Conservation (phyloP, 2,888 invertebrate species). For the Acrobasis consociella region DNA sequence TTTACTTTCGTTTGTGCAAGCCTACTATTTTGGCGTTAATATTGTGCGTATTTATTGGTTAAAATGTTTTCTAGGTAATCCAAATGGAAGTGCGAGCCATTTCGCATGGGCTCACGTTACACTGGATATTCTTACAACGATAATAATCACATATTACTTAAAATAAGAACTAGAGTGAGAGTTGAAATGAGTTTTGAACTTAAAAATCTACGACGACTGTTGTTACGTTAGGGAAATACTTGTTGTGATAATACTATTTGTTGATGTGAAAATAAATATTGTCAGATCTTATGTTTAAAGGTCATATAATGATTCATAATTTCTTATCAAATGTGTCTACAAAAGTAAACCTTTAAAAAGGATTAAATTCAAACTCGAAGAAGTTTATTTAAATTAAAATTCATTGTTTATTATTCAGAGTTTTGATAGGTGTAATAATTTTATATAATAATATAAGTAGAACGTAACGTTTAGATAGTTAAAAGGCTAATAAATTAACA, state of each 20-base stretch:
- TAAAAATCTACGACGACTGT: conserved; percentile 72
- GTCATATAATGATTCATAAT: conserved; percentile 52
- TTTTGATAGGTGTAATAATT: conserved; percentile 12
- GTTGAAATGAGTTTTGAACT: conserved; percentile 42
- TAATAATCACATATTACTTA: conserved; percentile 51
- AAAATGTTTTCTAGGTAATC: conserved; percentile 80
- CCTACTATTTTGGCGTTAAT: conserved; percentile 34
- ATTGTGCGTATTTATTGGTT: conserved; percentile 63
- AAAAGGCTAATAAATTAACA: conserved; percentile 66
- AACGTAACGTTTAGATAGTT: conserved; percentile 34
- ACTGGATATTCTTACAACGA: conserved; percentile 65
- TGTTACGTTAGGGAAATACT: conserved; percentile 68
- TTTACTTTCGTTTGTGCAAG: conserved; percentile 38
- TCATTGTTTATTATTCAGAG: neutral
- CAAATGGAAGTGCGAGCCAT: conserved; percentile 78
- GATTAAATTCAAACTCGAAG: conserved; percentile 23
- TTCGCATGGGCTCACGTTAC: conserved; percentile 69
- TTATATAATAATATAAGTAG: conserved; percentile 37
- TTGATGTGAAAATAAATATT: conserved; percentile 65
- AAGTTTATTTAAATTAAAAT: conserved; percentile 22
- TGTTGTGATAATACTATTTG: conserved; percentile 75
- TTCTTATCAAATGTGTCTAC: conserved; percentile 30
- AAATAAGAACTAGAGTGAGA: conserved; percentile 47
- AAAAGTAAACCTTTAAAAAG: conserved; percentile 13
- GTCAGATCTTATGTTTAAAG: conserved; percentile 52